Evolutionary conservation across 1,140 invertebrate genomes (phyloP), one percentile per base, ranked within the genome.

Genomic region (Linepithema humile): DNA sequence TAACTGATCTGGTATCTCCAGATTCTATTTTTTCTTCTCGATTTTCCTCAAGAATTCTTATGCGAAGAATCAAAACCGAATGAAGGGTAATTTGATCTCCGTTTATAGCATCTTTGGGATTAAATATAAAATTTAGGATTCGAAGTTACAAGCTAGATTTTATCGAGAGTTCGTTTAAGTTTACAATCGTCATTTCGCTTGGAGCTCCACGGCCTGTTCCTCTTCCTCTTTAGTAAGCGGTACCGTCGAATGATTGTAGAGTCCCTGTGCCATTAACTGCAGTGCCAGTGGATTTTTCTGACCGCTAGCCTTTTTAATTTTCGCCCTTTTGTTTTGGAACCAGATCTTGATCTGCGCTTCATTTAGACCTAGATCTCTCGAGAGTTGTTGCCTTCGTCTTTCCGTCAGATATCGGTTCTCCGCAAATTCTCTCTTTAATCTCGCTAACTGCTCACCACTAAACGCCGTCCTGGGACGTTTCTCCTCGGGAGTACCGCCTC

Each of bases 321-420:
- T 99, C 60, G 99, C 99, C 53, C 99, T 95, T 93, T 99, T 99
- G 94, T 99, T 99, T 95, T 99, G 98, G 94, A 99, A 99, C 97
- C 97, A 98, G 92, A 99, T 99, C 95, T 99, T 99, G 92, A 99
- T 99, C 94, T 99, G 99, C 0, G 98, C 98, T 93, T 99, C 99
- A 91, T 99, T 99, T 15, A 99, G 95, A 12, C 97, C 97, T 32
- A 99, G 95, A 90, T 99, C 98, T 12, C 97, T 95, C 6, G 99
- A 98, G 67, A 99, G 95, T 84, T 98, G 97, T 94, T 99, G 98
- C 84, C 99, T 95, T 90, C 99, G 95, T 80, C 98, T 96, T 92
- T 99, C 99, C 0, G 98, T 99, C 85, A 99, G 95, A 95, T 99
- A 99, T 88, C 98, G 96, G 95, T 98, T 99, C 91, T 98, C 97